Percentiles rank a stretch among this genome's conserved stretches.
phyloP scores from a whole-genome alignment of 2,888 invertebrate species.

The Minunthozetes semirufus region DNA sequence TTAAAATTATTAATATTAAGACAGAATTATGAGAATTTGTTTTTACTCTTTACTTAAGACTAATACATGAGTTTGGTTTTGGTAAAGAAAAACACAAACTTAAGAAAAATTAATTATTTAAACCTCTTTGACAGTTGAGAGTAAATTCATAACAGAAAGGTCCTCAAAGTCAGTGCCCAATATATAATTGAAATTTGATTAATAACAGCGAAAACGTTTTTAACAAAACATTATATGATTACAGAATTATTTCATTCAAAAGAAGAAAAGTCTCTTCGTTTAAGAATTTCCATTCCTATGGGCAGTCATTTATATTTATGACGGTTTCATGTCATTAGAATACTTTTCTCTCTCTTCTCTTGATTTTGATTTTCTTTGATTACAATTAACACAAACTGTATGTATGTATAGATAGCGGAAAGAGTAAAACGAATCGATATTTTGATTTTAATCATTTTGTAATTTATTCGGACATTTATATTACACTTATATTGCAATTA shows the following conservation, averaged over 20 bases:
- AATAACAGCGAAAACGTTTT: neutral
- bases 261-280: too few species aligned
- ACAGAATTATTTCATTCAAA: neutral
- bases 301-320: too few species aligned
- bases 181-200: constrained; percentile 14
- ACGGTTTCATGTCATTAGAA: too few species aligned
- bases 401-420: neutral
- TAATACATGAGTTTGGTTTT: neutral
- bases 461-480: constrained; percentile 17
- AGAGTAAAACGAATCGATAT: neutral
- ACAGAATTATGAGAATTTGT: neutral
- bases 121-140: neutral
- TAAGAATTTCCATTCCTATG: too few species aligned
- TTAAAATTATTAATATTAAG: neutral
- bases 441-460: neutral
- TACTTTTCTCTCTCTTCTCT: neutral
- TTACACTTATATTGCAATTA: neutral
- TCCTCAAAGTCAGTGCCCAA: neutral
- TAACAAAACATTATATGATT: neutral
- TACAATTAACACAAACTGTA: neutral
- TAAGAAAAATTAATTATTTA: neutral
- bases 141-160: neutral
- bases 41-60: neutral
- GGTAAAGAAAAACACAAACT: neutral
- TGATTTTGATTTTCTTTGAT: neutral